These are phyloP conservation scores for Acanthopleura granulata DNA, from an alignment of 2,888 invertebrate species.

Conservation along the genomic window DNA sequence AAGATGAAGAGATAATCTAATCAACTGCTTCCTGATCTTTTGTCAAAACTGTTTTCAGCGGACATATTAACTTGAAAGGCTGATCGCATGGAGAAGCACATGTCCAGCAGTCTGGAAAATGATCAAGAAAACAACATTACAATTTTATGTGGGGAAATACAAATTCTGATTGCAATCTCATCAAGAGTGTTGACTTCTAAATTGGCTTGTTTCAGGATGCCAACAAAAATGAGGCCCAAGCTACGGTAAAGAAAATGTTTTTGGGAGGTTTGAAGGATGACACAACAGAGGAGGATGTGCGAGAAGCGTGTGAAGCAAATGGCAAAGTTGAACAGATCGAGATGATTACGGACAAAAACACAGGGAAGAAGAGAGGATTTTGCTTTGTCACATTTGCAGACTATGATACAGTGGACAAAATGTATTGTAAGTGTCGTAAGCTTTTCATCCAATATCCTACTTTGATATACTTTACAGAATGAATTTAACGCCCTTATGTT, in stretches of 20 bases:
- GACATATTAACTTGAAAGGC: too few relatives aligned
- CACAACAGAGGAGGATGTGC: conserved; percentile 88
- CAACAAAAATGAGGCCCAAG: conserved; percentile 91
- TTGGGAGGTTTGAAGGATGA: conserved; percentile 95
- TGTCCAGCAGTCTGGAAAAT: too few relatives aligned
- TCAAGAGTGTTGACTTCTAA: too few relatives aligned
- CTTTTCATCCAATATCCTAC: too few relatives aligned
- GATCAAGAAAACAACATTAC: too few relatives aligned
- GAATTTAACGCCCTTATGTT: too few relatives aligned
- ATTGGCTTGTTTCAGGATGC: conserved; percentile 70
- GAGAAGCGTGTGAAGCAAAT: conserved; percentile 73
- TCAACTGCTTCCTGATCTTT: too few relatives aligned
- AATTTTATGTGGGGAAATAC: too few relatives aligned
- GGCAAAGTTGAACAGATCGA: conserved; percentile 87
- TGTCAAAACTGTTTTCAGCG: too few relatives aligned
- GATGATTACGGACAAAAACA: conserved; percentile 91
- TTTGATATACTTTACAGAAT: background rate
- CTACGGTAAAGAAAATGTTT: conserved; percentile 94
- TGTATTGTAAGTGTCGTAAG: conserved; percentile 85
- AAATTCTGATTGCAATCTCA: too few relatives aligned
- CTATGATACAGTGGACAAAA: conserved; percentile 96
- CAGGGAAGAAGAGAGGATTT: conserved; percentile 94
- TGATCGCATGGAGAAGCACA: too few relatives aligned
- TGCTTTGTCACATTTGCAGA: conserved; percentile 98
- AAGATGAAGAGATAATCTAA: too few relatives aligned